A percentile compares a stretch with the other conserved stretches of the same genome.
phyloP scores from a whole-genome alignment of 1,140 invertebrate species.

The Heliconius hermathena region DNA sequence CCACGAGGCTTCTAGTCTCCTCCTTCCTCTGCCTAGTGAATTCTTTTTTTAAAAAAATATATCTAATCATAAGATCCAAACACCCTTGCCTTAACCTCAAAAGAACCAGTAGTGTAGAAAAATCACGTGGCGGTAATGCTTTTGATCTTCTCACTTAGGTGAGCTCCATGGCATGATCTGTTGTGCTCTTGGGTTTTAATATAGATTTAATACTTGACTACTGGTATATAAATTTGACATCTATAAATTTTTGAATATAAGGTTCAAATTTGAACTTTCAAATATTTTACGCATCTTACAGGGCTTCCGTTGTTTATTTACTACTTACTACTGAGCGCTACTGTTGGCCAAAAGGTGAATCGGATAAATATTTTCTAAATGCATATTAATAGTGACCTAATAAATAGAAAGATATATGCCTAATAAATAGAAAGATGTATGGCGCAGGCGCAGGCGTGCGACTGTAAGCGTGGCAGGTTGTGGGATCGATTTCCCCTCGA shows the following conservation, averaged over 20 bases:
- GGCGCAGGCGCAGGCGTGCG: no score
- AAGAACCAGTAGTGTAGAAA: background rate
- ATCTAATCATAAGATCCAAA: no score
- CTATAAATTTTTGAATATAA: background rate
- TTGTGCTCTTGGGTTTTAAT: background rate
- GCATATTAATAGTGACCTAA: background rate
- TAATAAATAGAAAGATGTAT: no score
- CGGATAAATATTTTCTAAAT: conserved; percentile 29
- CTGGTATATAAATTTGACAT: background rate
- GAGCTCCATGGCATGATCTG: background rate
- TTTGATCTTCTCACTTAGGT: background rate
- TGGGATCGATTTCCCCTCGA: no score
- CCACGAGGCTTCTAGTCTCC: no score
- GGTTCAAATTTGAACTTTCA: background rate
- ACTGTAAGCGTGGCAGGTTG: no score
- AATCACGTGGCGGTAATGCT: background rate
- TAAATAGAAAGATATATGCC: background rate
- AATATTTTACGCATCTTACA: conserved; percentile 5
- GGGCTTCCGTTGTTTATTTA: conserved; percentile 15
- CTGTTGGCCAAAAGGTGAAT: conserved; percentile 60
- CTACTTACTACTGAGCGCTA: conserved; percentile 41
- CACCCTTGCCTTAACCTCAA: background rate
- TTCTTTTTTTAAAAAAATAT: no score
- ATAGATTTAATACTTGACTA: conserved; percentile 1
- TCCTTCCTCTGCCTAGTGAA: no score